Evolutionary conservation across 2,797 vertebrate species (phyloP), one percentile per base, ranked within the genome.

Genomic region (Trachops cirrhosus): DNA sequence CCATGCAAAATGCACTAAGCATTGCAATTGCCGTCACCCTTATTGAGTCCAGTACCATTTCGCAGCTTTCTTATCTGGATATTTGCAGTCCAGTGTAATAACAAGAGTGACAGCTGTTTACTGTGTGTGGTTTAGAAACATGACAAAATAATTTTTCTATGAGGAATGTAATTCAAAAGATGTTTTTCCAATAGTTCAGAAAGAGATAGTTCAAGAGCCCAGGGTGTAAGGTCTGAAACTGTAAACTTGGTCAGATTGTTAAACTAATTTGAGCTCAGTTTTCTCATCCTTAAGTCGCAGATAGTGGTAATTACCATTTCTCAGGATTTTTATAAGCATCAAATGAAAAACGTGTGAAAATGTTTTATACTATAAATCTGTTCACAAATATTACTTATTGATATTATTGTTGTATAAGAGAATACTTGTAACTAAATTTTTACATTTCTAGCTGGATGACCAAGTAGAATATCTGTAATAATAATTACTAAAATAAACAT

Each of bases 91-190:
- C 26, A 24, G 24, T 34, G 11, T 26, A 52, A 83, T 39, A 82
- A 52, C 59, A 59, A 59, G 46, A 83, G 57, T 67, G 48, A 52
- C 34, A 70, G 32, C 71, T 94, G 11, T 80, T 91, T 71, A 54
- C 21, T 57, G 6, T 39, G 5, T 85, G 16, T 85, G 9, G 1
- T 71, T 44, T 29, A 86, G 62, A 91, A 48, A 87, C 24, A 19
- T 16, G 22, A 79, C 68, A 64, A 64, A 18, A 15, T 62, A 18
- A 26, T 29, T 70, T 74, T 50, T 92, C 89, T 82, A 39, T 73
- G 48, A 91, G 44, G 22, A 68, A 29, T 78, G 0, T 95, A 48
- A 85, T 97, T 90, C 59, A 79, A 41, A 96, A 92, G 21, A 46
- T 92, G 3, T 87, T 75, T 96, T 96, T 44, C 11, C 21, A n/a